phyloP scores from a whole-genome alignment of 2,888 invertebrate genomes.

The Orgyia antiqua region DNA sequence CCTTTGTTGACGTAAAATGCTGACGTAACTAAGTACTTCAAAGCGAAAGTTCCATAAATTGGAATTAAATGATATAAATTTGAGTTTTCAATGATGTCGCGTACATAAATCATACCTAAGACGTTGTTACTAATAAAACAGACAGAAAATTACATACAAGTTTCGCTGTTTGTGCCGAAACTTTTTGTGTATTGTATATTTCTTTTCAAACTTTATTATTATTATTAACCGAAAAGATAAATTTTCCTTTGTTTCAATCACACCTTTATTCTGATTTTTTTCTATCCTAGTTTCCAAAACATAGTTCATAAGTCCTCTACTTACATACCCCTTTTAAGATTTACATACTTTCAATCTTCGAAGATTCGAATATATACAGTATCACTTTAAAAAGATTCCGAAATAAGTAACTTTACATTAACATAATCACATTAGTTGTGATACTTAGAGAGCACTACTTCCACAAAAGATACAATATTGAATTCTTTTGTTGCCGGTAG shows the following conservation, averaged over 20 bases:
- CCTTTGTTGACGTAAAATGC: constrained; percentile 48
- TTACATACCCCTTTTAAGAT: constrained; percentile 22
- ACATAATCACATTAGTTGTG: constrained; percentile 43
- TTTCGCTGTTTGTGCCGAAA: too few species aligned
- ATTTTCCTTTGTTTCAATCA: too few species aligned
- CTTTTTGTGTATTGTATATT: too few species aligned
- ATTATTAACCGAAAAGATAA: too few species aligned
- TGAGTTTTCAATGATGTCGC: constrained; percentile 11
- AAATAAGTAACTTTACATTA: constrained; percentile 40
- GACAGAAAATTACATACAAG: too few species aligned
- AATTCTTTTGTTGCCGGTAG: too few species aligned
- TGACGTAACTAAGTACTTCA: constrained; percentile 32
- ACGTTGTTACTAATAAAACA: too few species aligned
- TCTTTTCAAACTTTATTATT: too few species aligned
- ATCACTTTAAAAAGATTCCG: constrained; percentile 29
- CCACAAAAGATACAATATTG: too few species aligned
- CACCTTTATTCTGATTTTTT: too few species aligned
- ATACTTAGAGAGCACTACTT: constrained; percentile 14
- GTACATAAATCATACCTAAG: constrained; percentile 20
- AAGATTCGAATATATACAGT: constrained; percentile 36
- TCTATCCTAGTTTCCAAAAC: too few species aligned
- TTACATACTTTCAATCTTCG: constrained; percentile 38
- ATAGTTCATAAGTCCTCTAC: not conserved
- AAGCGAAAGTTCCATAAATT: constrained; percentile 27
- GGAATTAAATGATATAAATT: constrained; percentile 21